A percentile compares a stretch with the other conserved stretches of the same genome.
Evolutionary conservation across 2,113 vertebrate species (phyloP).

Genomic region (Xenotilapia flavipinnis): DNA sequence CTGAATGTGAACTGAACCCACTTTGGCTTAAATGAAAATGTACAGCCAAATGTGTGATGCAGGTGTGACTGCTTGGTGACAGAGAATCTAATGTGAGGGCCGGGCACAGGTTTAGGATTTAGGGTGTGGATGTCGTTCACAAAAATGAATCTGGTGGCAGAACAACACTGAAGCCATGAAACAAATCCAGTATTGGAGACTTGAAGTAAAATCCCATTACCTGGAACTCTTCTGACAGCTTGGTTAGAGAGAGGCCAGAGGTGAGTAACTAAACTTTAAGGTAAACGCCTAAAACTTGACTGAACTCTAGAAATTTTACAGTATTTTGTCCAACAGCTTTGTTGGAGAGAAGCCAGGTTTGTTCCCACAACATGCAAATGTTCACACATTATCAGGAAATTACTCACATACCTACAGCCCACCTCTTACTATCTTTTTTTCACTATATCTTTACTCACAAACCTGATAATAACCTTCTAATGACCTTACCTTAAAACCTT

Average conservation of each 20-base stretch:
- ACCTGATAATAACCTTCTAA: not conserved
- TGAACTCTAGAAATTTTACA: not conserved
- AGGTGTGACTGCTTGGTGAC: not conserved
- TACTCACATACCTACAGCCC: not conserved
- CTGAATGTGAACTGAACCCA: slow-evolving; percentile 22
- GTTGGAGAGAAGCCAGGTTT: slow-evolving; percentile 25
- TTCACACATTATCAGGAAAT: not conserved
- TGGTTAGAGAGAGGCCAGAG: slow-evolving; percentile 77
- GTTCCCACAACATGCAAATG: slow-evolving; percentile 26
- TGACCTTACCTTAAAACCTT: not conserved
- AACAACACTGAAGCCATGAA: slow-evolving; percentile 75
- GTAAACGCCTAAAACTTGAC: not conserved
- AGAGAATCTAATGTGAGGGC: not conserved
- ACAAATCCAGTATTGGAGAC: slow-evolving; percentile 79
- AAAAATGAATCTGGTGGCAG: slow-evolving; percentile 46
- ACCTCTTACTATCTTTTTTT: not conserved
- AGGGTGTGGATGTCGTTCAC: slow-evolving; percentile 14
- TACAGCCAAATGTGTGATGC: slow-evolving; percentile 10
- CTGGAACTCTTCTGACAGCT: slow-evolving; percentile 80
- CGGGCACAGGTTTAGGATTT: not conserved
- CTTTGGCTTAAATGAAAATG: not conserved
- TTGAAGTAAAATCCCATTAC: slow-evolving; percentile 68
- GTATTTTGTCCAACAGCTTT: slow-evolving; percentile 20
- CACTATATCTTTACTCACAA: not conserved
- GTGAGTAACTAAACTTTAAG: slow-evolving; percentile 51